A percentile compares a stretch with the other conserved stretches of the same genome.
These are phyloP conservation scores for Laspeyria flexula DNA, from an alignment of 2,888 invertebrate species.

Conservation along the genomic window DNA sequence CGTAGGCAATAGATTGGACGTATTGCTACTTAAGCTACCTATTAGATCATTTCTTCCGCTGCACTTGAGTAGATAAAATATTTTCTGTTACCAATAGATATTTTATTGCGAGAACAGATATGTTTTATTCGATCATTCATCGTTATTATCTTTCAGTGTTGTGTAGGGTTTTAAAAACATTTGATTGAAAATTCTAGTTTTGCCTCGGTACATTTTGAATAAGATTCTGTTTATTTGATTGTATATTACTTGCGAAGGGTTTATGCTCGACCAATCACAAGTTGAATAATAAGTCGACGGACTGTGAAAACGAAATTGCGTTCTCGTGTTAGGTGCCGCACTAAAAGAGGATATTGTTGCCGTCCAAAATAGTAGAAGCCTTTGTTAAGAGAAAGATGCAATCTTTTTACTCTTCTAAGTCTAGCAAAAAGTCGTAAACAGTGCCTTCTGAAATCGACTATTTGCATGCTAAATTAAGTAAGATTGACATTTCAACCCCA, in stretches of 20 bases:
- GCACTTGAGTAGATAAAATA: neutral
- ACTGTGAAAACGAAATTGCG: slow-evolving; percentile 45
- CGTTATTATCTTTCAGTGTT: too few species aligned
- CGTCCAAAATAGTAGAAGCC: slow-evolving; percentile 48
- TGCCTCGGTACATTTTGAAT: neutral
- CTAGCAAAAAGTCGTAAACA: neutral
- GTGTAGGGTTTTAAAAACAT: too few species aligned
- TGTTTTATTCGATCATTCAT: too few species aligned
- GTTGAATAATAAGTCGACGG: slow-evolving; percentile 38
- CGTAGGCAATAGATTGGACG: slow-evolving; percentile 1
- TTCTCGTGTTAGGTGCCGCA: slow-evolving; percentile 33
- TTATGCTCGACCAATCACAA: slow-evolving; percentile 28
- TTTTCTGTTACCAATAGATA: neutral
- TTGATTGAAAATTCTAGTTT: too few species aligned
- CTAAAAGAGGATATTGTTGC: slow-evolving; percentile 41
- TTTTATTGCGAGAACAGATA: neutral
- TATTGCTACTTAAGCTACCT: slow-evolving; percentile 3
- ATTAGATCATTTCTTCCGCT: neutral
- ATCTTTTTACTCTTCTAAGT: too few species aligned
- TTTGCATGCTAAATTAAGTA: too few species aligned
- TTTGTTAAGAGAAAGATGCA: slow-evolving; percentile 71
- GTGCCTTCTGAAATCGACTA: too few species aligned
- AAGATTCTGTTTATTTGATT: slow-evolving; percentile 11
- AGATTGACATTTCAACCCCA: too few species aligned
- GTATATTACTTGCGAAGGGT: neutral